Conservation (phyloP, 2,113 vertebrate species). For the Columbina picui region DNA sequence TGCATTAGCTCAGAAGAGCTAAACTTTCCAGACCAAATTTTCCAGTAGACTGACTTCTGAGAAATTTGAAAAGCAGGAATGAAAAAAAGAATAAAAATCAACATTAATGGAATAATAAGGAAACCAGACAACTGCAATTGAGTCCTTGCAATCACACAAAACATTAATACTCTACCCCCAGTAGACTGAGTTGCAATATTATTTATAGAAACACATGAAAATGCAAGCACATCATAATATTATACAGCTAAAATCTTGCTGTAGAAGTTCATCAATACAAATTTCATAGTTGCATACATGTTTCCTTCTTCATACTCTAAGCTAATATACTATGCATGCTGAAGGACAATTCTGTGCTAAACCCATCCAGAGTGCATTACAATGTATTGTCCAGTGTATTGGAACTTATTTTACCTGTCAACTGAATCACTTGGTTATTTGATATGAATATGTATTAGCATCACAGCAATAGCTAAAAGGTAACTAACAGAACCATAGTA, state of each 20-base stretch:
- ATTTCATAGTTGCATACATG: background rate
- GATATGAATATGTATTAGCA: slow-evolving; percentile 39
- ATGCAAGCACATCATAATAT: background rate
- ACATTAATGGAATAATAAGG: background rate
- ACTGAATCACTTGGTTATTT: background rate
- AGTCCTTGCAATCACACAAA: background rate
- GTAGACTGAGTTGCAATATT: background rate
- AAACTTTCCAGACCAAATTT: background rate
- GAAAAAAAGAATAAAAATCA: background rate
- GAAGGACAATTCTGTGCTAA: slow-evolving; percentile 5
- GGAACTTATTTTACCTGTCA: slow-evolving; percentile 40
- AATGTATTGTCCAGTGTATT: slow-evolving; percentile 18
- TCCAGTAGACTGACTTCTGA: background rate
- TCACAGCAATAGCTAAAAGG: slow-evolving; percentile 16
- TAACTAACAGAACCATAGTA: slow-evolving; percentile 22
- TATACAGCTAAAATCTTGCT: background rate
- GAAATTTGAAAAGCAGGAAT: slow-evolving; percentile 2
- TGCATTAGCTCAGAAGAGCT: background rate
- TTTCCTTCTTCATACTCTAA: background rate
- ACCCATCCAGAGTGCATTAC: background rate
- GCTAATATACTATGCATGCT: background rate
- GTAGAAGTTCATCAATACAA: background rate
- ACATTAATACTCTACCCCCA: background rate
- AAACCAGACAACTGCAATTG: background rate
- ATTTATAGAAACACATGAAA: slow-evolving; percentile 22